Evolutionary conservation across 2,888 invertebrate species (phyloP).

Genomic region (Xanthorhoe spadicearia): DNA sequence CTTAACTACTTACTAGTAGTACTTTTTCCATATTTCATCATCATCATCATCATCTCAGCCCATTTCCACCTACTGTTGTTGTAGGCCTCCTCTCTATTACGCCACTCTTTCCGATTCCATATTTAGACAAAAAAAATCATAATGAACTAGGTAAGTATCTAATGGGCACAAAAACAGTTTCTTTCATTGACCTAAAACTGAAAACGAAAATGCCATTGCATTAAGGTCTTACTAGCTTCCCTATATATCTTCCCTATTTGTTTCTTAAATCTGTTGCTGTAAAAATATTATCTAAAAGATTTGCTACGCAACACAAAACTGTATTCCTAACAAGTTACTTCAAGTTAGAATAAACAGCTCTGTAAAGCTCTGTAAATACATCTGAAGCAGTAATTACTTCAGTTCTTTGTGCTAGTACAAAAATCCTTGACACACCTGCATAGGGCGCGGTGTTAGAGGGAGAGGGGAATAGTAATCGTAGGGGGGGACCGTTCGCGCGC

Average conservation of each 20-base stretch:
- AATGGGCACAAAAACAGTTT: too few relatives aligned
- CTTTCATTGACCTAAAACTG: too few relatives aligned
- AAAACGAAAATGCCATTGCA: too few relatives aligned
- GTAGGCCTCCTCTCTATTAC: too few relatives aligned
- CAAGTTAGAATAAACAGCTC: not conserved
- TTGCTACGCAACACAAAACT: not conserved
- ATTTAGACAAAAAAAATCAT: too few relatives aligned
- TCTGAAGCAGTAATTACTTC: slow-evolving; percentile 3
- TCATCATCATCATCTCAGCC: too few relatives aligned
- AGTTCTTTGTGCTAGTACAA: slow-evolving; percentile 10
- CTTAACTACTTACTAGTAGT: too few relatives aligned
- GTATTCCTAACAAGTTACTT: not conserved
- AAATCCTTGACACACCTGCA: slow-evolving; percentile 47
- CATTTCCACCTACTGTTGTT: too few relatives aligned
- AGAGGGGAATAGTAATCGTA: slow-evolving; percentile 16
- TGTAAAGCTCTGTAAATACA: not conserved
- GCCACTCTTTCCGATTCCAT: too few relatives aligned
- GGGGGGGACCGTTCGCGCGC: slow-evolving; percentile 8
- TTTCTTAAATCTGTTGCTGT: not conserved
- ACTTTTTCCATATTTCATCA: too few relatives aligned
- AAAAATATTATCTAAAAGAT: not conserved
- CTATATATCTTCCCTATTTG: not conserved
- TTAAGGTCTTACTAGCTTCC: not conserved
- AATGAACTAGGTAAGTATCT: too few relatives aligned
- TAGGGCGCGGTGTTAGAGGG: slow-evolving; percentile 32